phyloP scores from a whole-genome alignment of 2,113 vertebrate genomes.

The Pseudorasbora parva region DNA sequence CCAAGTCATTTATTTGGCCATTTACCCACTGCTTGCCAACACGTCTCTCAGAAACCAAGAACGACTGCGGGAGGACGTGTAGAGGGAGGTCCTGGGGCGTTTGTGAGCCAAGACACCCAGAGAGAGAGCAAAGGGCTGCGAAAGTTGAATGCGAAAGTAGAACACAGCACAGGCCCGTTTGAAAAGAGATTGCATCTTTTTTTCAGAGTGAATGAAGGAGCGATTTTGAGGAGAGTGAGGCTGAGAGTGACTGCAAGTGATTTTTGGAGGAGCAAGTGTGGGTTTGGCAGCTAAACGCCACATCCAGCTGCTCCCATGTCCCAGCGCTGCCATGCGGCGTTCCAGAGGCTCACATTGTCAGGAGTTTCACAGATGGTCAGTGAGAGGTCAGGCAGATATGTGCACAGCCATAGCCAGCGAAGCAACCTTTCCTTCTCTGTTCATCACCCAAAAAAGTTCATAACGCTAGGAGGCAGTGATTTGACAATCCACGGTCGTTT shows the following conservation, averaged over 20 bases:
- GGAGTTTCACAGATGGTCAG: conserved; percentile 28
- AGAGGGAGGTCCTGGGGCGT: neutral
- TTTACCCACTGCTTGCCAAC: conserved; percentile 38
- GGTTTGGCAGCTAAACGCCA: conserved; percentile 24
- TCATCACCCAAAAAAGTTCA: neutral
- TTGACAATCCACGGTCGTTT: neutral
- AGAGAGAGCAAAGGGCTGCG: conserved; percentile 22
- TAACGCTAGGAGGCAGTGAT: neutral
- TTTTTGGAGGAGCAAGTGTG: conserved; percentile 11
- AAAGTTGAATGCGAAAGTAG: conserved; percentile 30
- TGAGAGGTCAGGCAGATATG: conserved; percentile 31
- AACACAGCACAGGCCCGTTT: neutral
- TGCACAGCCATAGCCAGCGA: neutral
- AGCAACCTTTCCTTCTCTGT: conserved; percentile 7
- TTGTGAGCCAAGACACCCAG: conserved; percentile 16
- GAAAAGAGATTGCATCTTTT: conserved; percentile 2
- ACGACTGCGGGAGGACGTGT: neutral
- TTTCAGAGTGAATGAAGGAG: conserved; percentile 7
- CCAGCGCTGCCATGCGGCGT: neutral
- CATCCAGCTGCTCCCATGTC: conserved; percentile 50
- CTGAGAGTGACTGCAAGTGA: neutral
- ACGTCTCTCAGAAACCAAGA: conserved; percentile 33
- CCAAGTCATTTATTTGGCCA: conserved; percentile 50
- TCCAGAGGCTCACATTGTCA: neutral
- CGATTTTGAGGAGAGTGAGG: conserved; percentile 7